Percentiles rank a stretch among this genome's conserved stretches.
phyloP scores from a whole-genome alignment of 1,140 invertebrate species.

The Drosophila rufa region DNA sequence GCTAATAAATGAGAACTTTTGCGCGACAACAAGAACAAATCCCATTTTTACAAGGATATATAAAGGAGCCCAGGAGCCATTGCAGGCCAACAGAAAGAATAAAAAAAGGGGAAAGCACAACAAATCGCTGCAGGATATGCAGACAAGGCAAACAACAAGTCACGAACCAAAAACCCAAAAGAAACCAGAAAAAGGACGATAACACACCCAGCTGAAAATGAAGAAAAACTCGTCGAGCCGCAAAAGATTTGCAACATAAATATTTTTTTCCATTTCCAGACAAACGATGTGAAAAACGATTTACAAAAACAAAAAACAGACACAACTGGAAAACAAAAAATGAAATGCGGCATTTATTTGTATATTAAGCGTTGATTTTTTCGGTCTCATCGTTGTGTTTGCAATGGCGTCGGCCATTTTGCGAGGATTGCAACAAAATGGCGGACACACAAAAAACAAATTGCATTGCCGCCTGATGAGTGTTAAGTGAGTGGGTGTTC shows the following conservation, averaged over 20 bases:
- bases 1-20: slow-evolving; percentile 80
- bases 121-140: slow-evolving; percentile 81
- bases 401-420: slow-evolving; percentile 64
- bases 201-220: slow-evolving; percentile 31
- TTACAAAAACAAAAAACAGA: slow-evolving; percentile 16
- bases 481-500: slow-evolving; percentile 57
- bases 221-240: slow-evolving; percentile 69
- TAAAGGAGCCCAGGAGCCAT: slow-evolving; percentile 31
- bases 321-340: slow-evolving; percentile 36
- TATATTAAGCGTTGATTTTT: slow-evolving; percentile 76
- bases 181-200: slow-evolving; percentile 17
- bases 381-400: slow-evolving; percentile 20
- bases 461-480: slow-evolving; percentile 63
- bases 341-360: slow-evolving; percentile 76
- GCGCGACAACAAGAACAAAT: slow-evolving; percentile 73
- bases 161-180: slow-evolving; percentile 61
- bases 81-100: slow-evolving; percentile 38
- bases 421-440: slow-evolving; percentile 71
- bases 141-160: slow-evolving; percentile 82
- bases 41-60: slow-evolving; percentile 69
- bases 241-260: slow-evolving; percentile 79
- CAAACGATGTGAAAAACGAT: slow-evolving; percentile 66
- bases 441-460: slow-evolving; percentile 64
- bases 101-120: slow-evolving; percentile 37
- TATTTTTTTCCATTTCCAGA: slow-evolving; percentile 72